A percentile compares a stretch with the other conserved stretches of the same genome.
Evolutionary conservation across 2,113 vertebrate species (phyloP).

Genomic region (Nerophis lumbriciformis): DNA sequence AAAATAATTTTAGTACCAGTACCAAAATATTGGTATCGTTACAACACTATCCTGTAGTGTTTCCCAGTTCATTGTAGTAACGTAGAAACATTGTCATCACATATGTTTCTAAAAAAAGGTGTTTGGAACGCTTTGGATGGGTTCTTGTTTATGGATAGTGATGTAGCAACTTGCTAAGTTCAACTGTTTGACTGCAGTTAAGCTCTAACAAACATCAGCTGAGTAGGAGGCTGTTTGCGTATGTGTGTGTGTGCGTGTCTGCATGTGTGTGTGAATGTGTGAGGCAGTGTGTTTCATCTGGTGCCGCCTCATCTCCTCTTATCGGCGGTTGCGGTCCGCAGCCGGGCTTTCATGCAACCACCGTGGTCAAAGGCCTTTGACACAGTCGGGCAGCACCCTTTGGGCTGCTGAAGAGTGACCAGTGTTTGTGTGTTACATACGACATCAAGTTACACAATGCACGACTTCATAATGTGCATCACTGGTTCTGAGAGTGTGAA

Average conservation of each 20-base stretch:
- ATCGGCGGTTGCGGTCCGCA: constrained; percentile 51
- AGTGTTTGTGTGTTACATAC: neutral
- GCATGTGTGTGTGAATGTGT: neutral
- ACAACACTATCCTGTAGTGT: too few species aligned
- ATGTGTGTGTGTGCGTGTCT: neutral
- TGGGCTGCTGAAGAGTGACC: constrained; percentile 19
- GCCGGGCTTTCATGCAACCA: constrained; percentile 58
- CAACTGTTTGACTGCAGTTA: neutral
- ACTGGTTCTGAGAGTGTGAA: neutral
- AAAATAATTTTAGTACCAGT: too few species aligned
- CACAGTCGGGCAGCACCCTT: constrained; percentile 42
- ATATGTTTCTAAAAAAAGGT: neutral
- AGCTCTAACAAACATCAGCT: constrained; percentile 30
- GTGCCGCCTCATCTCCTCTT: constrained; percentile 13
- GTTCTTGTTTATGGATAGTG: too few species aligned
- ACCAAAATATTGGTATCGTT: too few species aligned
- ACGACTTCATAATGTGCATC: neutral
- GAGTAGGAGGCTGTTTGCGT: constrained; percentile 11
- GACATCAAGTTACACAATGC: neutral
- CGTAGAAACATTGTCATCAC: too few species aligned
- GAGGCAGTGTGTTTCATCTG: neutral
- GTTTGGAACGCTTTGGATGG: too few species aligned
- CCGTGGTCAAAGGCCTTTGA: constrained; percentile 64
- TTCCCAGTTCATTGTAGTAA: too few species aligned
- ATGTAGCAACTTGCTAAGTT: neutral